These are phyloP conservation scores for Nemopilema nomurai DNA, from an alignment of 30 jellyfish, hydroid and myxozoan species.

Conservation along the genomic window DNA sequence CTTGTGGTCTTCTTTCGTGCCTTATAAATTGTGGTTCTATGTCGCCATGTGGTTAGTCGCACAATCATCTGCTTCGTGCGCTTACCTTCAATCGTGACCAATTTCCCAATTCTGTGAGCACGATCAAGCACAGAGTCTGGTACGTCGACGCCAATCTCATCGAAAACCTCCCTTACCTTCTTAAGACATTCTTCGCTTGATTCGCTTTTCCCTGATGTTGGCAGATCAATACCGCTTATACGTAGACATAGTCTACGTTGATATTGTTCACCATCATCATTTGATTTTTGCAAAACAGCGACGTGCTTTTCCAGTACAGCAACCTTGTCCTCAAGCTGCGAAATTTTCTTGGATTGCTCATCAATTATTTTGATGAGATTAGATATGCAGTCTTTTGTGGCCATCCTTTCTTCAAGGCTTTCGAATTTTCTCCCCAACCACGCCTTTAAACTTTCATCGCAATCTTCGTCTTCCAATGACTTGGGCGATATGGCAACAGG, in stretches of 20 bases:
- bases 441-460: conserved; percentile 4
- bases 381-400: conserved; percentile 16
- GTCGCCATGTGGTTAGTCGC: not conserved
- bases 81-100: conserved; percentile 8
- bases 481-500: conserved; percentile 12
- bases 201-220: conserved; percentile 13
- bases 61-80: conserved; percentile 6
- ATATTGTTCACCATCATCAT: conserved; percentile 36
- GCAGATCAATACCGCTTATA: conserved; percentile 18
- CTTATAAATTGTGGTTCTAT: not conserved
- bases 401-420: conserved; percentile 16
- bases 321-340: conserved; percentile 31
- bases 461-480: not conserved
- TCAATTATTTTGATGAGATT: conserved; percentile 8
- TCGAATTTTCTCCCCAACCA: not conserved
- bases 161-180: conserved; percentile 32
- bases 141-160: conserved; percentile 42
- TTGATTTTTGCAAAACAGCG: conserved; percentile 12
- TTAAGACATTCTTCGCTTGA: conserved; percentile 29
- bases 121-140: conserved; percentile 40
- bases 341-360: conserved; percentile 1
- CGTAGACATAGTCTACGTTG: conserved; percentile 49
- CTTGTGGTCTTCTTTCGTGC: conserved; percentile 4
- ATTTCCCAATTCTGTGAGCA: conserved; percentile 45
- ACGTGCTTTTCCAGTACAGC: conserved; percentile 43